Percentiles rank a stretch among this genome's conserved stretches.
Evolutionary conservation across 2,888 invertebrate genomes (phyloP).

Genomic region (Escarpia spicata): DNA sequence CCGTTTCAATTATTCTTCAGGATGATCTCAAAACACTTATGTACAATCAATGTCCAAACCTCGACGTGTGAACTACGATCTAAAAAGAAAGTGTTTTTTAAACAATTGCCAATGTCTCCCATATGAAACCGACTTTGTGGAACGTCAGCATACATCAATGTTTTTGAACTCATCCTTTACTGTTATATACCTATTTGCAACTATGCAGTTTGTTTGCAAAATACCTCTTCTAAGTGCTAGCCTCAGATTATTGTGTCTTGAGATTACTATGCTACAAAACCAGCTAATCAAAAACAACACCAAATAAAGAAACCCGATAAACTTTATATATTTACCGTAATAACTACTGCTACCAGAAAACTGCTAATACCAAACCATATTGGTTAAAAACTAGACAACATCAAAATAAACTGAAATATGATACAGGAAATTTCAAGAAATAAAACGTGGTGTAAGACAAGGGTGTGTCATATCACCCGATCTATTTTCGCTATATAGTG

Average conservation of each 20-base stretch:
- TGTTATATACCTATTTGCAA: not conserved
- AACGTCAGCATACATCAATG: not conserved
- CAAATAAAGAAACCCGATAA: not conserved
- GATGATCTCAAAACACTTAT: not conserved
- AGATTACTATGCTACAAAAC: not conserved
- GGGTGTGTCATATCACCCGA: no score
- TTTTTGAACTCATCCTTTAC: not conserved
- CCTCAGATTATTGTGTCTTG: not conserved
- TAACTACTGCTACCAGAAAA: not conserved
- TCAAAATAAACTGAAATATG: not conserved
- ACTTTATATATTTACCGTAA: not conserved
- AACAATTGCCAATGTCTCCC: not conserved
- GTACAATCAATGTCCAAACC: not conserved
- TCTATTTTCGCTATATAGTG: no score
- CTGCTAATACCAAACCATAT: not conserved
- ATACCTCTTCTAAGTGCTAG: not conserved
- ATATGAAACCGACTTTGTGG: not conserved
- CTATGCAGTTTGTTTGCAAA: conserved; percentile 1
- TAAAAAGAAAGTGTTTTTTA: not conserved
- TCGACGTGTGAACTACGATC: not conserved
- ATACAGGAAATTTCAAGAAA: no score
- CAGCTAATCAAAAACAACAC: not conserved
- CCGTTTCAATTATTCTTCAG: not conserved
- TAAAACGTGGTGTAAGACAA: no score
- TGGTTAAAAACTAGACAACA: not conserved